Evolutionary conservation across 2,113 vertebrate species (phyloP), one percentile per base, ranked within the genome.

Genomic region (Herpetotheres cachinnans): DNA sequence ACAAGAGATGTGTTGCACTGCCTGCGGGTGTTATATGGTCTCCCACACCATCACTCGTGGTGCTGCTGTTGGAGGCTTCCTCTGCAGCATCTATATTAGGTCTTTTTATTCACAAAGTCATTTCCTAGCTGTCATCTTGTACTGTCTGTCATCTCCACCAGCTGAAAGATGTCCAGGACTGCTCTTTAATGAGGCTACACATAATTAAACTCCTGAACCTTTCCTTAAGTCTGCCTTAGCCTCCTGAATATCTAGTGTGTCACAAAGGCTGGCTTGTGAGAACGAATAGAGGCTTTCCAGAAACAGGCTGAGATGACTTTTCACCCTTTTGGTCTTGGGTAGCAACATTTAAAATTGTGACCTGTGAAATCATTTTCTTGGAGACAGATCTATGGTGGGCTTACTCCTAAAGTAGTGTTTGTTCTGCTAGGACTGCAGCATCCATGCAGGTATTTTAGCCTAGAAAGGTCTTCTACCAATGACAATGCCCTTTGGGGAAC

Each of bases 381-480:
- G 44, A 73, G 58, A 46, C 0, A 2, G 15, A 25, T 40, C 9
- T 67, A 0, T 40, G 9, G 22, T 63, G 25, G 24, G 4, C 7
- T 49, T 55, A 40, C 9, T 69, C 22, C 22, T 59, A 50, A 59
- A 54, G 47, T 1, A 62, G 3, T 26, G 16, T 76, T 82, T 67
- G 5, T 87, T 85, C 54, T 80, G 11, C 82, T 62, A 50, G 34
- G 61, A 69, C 38, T 80, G 27, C 27, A 83, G 34, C 38, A 93
- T 76, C 47, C 26, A 18, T 79, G 47, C 13, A 82, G 4, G 1
- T 44, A 19, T 72, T 86, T 85, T 74, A 82, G 21, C 36, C 46
- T 42, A 66, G 27, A 49, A 82, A 62, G 8, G 5, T 52, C 5
- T 71, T 65, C 76, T 38, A 67, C 7, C 18, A 21, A 38, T 76